Percentiles rank a stretch among this genome's conserved stretches.
These are phyloP conservation scores for Tragelaphus imberbis DNA, from an alignment of 2,113 vertebrate genomes.

Conservation along the genomic window DNA sequence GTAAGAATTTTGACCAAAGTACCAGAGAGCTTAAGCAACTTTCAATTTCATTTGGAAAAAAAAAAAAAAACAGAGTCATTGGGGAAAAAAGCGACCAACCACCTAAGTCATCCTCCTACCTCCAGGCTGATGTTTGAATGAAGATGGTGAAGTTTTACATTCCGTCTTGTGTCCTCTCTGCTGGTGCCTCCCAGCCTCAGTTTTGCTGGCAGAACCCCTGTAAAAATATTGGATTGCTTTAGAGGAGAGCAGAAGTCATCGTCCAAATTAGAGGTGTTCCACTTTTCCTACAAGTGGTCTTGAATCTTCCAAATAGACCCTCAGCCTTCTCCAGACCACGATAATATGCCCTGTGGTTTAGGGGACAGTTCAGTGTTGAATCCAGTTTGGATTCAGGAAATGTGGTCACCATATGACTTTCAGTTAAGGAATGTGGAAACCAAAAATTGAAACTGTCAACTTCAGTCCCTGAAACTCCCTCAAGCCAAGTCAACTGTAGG, in stretches of 20 bases:
- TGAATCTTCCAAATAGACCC: background rate
- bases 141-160: background rate
- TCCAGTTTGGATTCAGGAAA: slow-evolving; percentile 3
- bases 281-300: background rate
- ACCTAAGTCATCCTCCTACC: background rate
- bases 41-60: background rate
- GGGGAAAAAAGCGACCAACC: background rate
- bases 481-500: background rate
- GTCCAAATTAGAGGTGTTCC: background rate
- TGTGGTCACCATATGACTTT: background rate
- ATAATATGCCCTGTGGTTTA: background rate
- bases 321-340: background rate
- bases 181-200: background rate
- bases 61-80: background rate
- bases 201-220: background rate
- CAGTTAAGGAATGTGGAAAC: slow-evolving; percentile 21
- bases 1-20: background rate
- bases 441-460: background rate
- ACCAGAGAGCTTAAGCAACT: background rate
- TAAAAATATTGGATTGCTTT: background rate
- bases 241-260: background rate
- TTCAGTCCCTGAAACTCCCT: background rate
- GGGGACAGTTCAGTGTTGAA: background rate
- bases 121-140: background rate
- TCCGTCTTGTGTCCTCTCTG: background rate